These are phyloP conservation scores for Octodon degus DNA, from an alignment of 2,113 vertebrate species.

Conservation along the genomic window DNA sequence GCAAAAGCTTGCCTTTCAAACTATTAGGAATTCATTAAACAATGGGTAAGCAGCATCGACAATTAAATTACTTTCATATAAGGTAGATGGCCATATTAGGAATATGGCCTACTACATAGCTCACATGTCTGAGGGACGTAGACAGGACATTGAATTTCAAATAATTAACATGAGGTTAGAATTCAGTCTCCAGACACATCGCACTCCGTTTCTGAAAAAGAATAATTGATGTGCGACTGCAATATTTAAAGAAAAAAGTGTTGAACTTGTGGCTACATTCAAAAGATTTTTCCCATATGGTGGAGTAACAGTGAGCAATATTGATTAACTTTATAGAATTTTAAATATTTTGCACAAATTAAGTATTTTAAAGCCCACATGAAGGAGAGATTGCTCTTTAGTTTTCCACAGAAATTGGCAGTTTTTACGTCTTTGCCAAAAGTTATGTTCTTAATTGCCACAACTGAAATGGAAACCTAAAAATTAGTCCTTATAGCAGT, in stretches of 20 bases:
- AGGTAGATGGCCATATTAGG: conserved; percentile 84
- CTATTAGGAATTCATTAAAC: conserved; percentile 87
- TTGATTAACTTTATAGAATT: not conserved
- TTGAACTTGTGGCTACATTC: not conserved
- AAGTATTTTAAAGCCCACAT: not conserved
- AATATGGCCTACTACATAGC: conserved; percentile 82
- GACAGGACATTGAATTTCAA: conserved; percentile 84
- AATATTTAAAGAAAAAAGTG: conserved; percentile 66
- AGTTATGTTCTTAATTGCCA: not conserved
- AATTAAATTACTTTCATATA: conserved; percentile 86
- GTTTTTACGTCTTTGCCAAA: not conserved
- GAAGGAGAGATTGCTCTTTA: not conserved
- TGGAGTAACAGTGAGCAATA: not conserved
- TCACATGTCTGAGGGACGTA: conserved; percentile 79
- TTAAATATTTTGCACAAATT: conserved; percentile 31
- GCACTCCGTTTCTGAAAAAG: conserved; percentile 78
- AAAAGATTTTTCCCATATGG: not conserved
- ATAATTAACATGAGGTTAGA: conserved; percentile 83
- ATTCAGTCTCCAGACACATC: conserved; percentile 79
- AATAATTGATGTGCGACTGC: conserved; percentile 76
- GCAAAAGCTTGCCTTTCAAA: conserved; percentile 81
- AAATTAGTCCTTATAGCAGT: not conserved
- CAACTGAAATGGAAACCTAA: not conserved
- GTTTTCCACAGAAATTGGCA: not conserved
- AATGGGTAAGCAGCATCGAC: conserved; percentile 82